Conservation (phyloP, 2,888 invertebrate genomes). For the Oscheius sp. region DNA sequence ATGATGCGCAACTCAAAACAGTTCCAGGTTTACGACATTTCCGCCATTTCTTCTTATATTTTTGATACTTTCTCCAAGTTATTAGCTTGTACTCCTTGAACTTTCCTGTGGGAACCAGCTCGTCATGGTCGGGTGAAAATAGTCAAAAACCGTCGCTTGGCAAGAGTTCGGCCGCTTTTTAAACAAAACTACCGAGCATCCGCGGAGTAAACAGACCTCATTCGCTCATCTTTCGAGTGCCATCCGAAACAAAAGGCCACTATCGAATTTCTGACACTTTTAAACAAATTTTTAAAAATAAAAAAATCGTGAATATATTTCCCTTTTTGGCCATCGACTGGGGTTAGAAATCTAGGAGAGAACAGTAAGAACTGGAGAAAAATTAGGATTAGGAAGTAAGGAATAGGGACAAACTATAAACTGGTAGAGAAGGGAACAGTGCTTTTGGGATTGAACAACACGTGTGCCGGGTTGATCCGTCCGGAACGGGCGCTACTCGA, state of each 20-base stretch:
- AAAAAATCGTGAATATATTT: background rate
- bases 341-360: background rate
- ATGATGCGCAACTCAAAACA: background rate
- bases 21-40: background rate
- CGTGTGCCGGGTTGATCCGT: constrained; percentile 32
- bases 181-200: constrained; percentile 31
- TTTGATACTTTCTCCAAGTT: background rate
- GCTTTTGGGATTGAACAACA: background rate
- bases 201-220: constrained; percentile 24
- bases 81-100: background rate
- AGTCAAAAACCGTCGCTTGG: background rate
- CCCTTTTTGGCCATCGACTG: background rate
- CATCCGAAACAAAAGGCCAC: constrained; percentile 22
- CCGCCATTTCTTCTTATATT: background rate
- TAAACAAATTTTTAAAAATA: background rate
- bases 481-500: constrained; percentile 36
- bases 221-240: constrained; percentile 12
- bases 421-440: background rate
- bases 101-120: background rate
- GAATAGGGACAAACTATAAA: no score
- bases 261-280: constrained; percentile 18
- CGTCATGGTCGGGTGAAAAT: background rate
- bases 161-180: constrained; percentile 11
- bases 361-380: background rate
- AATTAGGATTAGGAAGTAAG: background rate